These are phyloP conservation scores for Corvus hawaiiensis DNA, from an alignment of 2,113 vertebrate genomes.

Conservation along the genomic window DNA sequence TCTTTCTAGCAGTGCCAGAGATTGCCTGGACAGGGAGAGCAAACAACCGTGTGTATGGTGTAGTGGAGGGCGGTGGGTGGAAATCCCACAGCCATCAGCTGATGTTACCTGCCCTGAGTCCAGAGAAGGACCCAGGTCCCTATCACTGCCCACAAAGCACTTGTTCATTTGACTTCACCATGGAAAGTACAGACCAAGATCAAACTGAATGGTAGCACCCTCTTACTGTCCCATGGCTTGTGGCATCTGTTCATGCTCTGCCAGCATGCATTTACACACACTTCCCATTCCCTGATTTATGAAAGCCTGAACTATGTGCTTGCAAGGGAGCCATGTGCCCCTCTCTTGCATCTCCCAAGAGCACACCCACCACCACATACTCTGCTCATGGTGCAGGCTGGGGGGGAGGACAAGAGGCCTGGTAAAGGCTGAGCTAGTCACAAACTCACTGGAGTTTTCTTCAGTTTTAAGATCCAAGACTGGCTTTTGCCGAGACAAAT, in stretches of 20 bases:
- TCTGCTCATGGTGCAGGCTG: background rate
- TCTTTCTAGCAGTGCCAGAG: background rate
- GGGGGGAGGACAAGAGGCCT: background rate
- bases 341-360: background rate
- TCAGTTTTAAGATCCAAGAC: background rate
- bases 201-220: background rate
- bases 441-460: background rate
- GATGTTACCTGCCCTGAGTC: background rate
- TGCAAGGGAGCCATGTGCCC: background rate
- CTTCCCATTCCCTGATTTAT: background rate
- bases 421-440: background rate
- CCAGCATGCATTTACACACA: background rate
- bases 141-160: background rate
- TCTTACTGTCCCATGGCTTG: background rate
- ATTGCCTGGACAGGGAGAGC: background rate
- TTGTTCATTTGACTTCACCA: background rate
- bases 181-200: background rate
- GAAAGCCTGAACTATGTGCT: background rate
- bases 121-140: background rate
- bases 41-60: background rate
- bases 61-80: background rate
- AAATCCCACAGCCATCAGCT: background rate
- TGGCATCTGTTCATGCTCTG: background rate
- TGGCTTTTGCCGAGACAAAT: conserved; percentile 40
- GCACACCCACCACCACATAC: background rate